A percentile compares a stretch with the other conserved stretches of the same genome.
phyloP scores from a whole-genome alignment of 2,888 invertebrate species.

The Leptopilina drosophilae region DNA sequence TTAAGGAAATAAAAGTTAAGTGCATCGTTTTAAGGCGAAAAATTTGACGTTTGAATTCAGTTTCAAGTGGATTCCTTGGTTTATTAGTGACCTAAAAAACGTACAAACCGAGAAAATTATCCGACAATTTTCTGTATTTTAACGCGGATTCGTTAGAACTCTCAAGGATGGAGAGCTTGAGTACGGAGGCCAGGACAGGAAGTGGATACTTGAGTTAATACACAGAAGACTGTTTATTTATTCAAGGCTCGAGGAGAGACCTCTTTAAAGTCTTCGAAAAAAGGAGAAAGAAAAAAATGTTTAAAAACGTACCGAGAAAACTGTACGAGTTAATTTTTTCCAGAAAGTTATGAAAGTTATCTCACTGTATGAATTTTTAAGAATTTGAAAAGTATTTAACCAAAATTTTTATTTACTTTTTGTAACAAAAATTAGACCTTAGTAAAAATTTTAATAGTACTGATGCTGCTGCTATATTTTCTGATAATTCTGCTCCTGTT shows the following conservation, averaged over 20 bases:
- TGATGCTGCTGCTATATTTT: no score
- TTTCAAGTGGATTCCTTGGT: background rate
- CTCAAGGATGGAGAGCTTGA: constrained; percentile 44
- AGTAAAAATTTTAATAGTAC: no score
- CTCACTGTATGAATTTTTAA: no score
- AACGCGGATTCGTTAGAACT: constrained; percentile 61
- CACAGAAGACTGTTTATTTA: constrained; percentile 63
- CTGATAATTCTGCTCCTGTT: no score
- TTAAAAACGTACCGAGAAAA: no score
- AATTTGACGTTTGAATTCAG: background rate
- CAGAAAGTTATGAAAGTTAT: no score
- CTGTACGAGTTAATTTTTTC: no score
- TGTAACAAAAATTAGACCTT: no score
- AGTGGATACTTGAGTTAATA: constrained; percentile 60
- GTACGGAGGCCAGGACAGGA: constrained; percentile 49
- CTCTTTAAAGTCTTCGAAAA: constrained; percentile 56
- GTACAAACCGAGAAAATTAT: constrained; percentile 50
- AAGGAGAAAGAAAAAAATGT: constrained; percentile 54
- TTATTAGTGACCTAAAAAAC: constrained; percentile 25
- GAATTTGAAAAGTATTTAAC: no score
- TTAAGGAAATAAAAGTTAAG: background rate
- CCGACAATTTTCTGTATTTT: constrained; percentile 60
- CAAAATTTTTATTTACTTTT: no score
- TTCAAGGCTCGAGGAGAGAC: constrained; percentile 56
- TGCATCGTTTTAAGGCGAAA: background rate